phyloP scores from a whole-genome alignment of 2,113 vertebrate species.

The Opisthocomus hoazin region DNA sequence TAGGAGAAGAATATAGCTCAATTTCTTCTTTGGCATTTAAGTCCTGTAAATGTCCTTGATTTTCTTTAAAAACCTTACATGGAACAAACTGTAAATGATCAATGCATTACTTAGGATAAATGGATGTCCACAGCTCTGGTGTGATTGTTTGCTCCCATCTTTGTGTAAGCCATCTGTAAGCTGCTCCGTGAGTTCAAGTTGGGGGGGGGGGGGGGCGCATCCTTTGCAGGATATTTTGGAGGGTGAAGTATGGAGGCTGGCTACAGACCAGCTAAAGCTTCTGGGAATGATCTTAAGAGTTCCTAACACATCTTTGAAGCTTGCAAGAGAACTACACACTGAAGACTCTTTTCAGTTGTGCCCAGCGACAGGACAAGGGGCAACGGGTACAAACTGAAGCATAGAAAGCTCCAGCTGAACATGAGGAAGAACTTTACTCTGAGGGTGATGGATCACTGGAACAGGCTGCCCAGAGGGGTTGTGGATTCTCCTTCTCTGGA shows the following conservation, averaged over 20 bases:
- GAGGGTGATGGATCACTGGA: too few species aligned
- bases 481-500: too few species aligned
- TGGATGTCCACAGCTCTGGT: not conserved
- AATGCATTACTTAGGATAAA: not conserved
- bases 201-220: not conserved
- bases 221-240: not conserved
- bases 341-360: too few species aligned
- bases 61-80: not conserved
- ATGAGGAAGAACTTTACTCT: too few species aligned
- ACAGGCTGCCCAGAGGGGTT: too few species aligned
- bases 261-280: not conserved
- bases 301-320: not conserved
- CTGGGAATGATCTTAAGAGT: not conserved
- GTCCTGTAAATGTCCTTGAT: not conserved
- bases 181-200: not conserved
- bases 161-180: not conserved
- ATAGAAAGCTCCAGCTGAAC: too few species aligned
- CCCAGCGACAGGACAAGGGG: too few species aligned
- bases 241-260: not conserved
- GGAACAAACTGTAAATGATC: not conserved
- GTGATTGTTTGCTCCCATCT: not conserved
- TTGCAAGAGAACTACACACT: not conserved
- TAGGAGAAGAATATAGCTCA: not conserved
- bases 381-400: too few species aligned
- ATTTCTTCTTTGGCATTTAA: not conserved